Conservation (phyloP, 2,888 invertebrate genomes). For the Xylota sylvarum region DNA sequence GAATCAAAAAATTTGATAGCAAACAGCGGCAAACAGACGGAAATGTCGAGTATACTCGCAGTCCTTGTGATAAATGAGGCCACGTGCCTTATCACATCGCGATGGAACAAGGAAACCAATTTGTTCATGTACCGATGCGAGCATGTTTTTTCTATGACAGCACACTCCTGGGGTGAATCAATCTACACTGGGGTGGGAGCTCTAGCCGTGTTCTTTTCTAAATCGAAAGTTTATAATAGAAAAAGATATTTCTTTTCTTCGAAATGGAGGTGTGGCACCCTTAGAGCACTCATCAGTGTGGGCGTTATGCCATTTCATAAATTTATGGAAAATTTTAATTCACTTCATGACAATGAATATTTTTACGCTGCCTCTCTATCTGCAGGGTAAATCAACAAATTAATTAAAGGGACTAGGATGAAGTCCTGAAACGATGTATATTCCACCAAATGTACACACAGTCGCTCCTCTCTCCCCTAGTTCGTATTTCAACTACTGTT, state of each 20-base stretch:
- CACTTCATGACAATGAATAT: constrained; percentile 77
- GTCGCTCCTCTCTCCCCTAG: constrained; percentile 19
- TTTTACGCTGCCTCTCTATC: constrained; percentile 60
- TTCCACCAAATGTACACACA: constrained; percentile 1
- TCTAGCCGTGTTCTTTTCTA: constrained; percentile 26
- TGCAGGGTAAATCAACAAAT: constrained; percentile 69
- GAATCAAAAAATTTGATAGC: constrained; percentile 46
- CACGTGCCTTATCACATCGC: constrained; percentile 82
- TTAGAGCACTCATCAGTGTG: constrained; percentile 39
- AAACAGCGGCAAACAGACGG: constrained; percentile 31
- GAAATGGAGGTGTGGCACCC: constrained; percentile 47
- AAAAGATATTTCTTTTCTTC: neutral
- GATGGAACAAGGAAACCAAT: constrained; percentile 72
- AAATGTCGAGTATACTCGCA: no score
- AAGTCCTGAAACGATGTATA: constrained; percentile 29
- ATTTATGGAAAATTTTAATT: constrained; percentile 72
- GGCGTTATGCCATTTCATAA: constrained; percentile 58
- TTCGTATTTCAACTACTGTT: constrained; percentile 27
- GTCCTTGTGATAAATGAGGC: constrained; percentile 82
- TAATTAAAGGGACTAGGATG: constrained; percentile 56
- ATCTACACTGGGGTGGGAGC: constrained; percentile 26
- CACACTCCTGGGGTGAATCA: constrained; percentile 53
- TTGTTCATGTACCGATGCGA: constrained; percentile 62
- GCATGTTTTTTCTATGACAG: constrained; percentile 65
- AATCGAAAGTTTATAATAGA: constrained; percentile 25